phyloP scores from a whole-genome alignment of 2,113 vertebrate genomes.

The Morone saxatilis region DNA sequence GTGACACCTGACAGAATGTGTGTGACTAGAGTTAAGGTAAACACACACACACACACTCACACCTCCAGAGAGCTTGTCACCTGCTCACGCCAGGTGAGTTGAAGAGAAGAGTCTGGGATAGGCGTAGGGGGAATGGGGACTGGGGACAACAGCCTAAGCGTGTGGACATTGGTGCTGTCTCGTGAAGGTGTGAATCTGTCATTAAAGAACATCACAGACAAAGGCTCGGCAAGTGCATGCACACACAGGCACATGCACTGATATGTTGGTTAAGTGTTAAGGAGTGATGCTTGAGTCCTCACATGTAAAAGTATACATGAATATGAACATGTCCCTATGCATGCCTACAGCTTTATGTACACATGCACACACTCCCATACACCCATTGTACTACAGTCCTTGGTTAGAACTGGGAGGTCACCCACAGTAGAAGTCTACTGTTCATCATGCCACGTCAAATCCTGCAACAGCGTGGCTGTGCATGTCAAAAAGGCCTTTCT shows the following conservation, averaged over 20 bases:
- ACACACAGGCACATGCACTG: background rate
- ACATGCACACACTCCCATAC: background rate
- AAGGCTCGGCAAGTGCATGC: background rate
- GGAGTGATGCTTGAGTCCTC: background rate
- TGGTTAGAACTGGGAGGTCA: conserved; percentile 55
- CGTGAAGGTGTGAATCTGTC: conserved; percentile 67
- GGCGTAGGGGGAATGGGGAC: background rate
- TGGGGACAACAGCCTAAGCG: conserved; percentile 51
- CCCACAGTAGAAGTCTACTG: conserved; percentile 36
- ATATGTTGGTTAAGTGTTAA: background rate
- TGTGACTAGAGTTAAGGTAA: conserved; percentile 53
- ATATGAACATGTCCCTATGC: background rate
- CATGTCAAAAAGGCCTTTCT: conserved; percentile 68
- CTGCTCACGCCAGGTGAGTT: conserved; percentile 41
- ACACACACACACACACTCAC: conserved; percentile 27
- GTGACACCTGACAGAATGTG: conserved; percentile 61
- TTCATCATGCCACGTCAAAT: conserved; percentile 63
- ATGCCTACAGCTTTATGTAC: background rate
- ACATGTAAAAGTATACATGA: background rate
- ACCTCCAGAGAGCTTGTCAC: conserved; percentile 56
- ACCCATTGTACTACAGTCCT: conserved; percentile 19
- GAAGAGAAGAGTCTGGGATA: conserved; percentile 21
- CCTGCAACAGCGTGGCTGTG: conserved; percentile 56
- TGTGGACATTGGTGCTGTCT: conserved; percentile 64
- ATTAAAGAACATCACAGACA: conserved; percentile 25